phyloP scores from a whole-genome alignment of 2,888 invertebrate species.

The Flabesymbios commensalis region DNA sequence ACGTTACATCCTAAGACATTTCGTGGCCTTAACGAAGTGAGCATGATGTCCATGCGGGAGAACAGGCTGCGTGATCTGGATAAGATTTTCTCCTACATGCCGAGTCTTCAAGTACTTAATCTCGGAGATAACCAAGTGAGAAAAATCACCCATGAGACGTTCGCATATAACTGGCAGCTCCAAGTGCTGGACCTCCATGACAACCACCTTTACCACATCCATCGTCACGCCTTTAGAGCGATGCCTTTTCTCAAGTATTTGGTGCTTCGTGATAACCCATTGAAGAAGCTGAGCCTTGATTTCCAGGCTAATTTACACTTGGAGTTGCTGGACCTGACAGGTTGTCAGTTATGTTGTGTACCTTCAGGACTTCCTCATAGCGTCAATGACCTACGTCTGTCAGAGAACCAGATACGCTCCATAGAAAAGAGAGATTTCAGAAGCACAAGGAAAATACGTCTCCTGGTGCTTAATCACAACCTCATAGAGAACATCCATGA shows the following conservation, averaged over 20 bases:
- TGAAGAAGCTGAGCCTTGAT: slow-evolving; percentile 50
- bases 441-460: slow-evolving; percentile 80
- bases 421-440: slow-evolving; percentile 76
- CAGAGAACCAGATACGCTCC: slow-evolving; percentile 75
- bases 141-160: slow-evolving; percentile 68
- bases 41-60: background rate
- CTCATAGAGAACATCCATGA: slow-evolving; percentile 76
- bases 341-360: slow-evolving; percentile 44
- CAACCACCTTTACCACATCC: slow-evolving; percentile 71
- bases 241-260: slow-evolving; percentile 74
- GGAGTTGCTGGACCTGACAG: slow-evolving; percentile 52
- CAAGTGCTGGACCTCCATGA: slow-evolving; percentile 76
- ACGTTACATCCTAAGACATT: background rate
- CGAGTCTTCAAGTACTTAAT: slow-evolving; percentile 76
- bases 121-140: slow-evolving; percentile 69
- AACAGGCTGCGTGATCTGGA: background rate
- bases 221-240: slow-evolving; percentile 70
- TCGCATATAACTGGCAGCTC: slow-evolving; percentile 73
- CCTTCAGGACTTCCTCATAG: slow-evolving; percentile 69
- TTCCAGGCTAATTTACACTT: slow-evolving; percentile 66
- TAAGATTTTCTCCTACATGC: slow-evolving; percentile 71
- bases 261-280: slow-evolving; percentile 73
- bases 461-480: slow-evolving; percentile 83
- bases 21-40: background rate
- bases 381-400: slow-evolving; percentile 80